Conservation (phyloP, 2,113 vertebrate genomes). For the Brachyhypopomus occidentalis region DNA sequence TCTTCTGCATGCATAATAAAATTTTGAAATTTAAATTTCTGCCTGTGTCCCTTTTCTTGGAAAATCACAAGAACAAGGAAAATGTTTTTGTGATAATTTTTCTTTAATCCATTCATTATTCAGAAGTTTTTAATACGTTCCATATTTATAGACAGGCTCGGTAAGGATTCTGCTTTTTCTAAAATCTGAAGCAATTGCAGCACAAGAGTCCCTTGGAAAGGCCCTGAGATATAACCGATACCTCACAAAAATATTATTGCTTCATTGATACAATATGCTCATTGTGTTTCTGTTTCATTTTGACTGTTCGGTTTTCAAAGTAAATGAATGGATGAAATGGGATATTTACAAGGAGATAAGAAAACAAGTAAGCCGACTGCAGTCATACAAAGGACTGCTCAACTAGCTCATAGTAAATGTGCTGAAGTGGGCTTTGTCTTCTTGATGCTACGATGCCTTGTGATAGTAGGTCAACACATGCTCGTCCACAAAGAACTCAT, state of each 20-base stretch:
- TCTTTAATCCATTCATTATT: neutral
- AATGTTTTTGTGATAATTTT: neutral
- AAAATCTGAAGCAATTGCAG: neutral
- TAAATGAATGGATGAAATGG: conserved; percentile 45
- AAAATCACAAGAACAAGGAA: too few relatives aligned
- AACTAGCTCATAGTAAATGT: conserved; percentile 44
- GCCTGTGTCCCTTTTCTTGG: conserved; percentile 1
- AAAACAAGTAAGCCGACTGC: conserved; percentile 63
- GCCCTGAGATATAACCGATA: neutral
- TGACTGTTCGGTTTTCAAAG: neutral
- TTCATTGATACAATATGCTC: neutral
- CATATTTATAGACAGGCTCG: neutral
- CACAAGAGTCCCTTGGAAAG: neutral
- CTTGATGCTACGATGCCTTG: conserved; percentile 50
- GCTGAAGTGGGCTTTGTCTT: conserved; percentile 64
- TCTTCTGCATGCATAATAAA: conserved; percentile 39
- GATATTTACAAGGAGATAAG: conserved; percentile 61
- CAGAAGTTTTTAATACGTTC: neutral
- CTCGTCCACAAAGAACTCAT: conserved; percentile 57
- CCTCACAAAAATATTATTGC: neutral
- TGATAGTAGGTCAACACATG: conserved; percentile 51
- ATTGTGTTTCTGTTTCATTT: conserved; percentile 16
- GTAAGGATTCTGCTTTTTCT: neutral
- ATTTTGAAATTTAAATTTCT: conserved; percentile 25
- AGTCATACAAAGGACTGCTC: conserved; percentile 51